Percentiles rank a stretch among this genome's conserved stretches.
Conservation (phyloP, 2,113 vertebrate genomes). For the Psittacara wagleri region DNA sequence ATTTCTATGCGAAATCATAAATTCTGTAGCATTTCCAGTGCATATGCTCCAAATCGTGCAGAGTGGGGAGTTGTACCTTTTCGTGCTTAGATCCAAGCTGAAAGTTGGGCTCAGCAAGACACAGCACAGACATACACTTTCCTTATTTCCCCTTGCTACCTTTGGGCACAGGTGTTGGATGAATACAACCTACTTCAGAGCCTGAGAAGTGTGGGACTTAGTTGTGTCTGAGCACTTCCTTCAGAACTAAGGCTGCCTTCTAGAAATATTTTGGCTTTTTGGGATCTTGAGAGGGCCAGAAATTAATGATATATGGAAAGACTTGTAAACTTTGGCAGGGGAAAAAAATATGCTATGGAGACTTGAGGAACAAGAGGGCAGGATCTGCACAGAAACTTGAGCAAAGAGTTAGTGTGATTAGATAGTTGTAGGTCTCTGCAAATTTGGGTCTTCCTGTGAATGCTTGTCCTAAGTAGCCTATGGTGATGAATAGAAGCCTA, state of each 20-base stretch:
- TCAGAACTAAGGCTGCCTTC: neutral
- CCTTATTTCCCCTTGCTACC: neutral
- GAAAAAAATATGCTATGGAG: neutral
- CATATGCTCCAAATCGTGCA: conserved; percentile 25
- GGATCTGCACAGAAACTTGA: neutral
- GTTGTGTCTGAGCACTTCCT: neutral
- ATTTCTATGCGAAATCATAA: conserved; percentile 43
- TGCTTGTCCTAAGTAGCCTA: neutral
- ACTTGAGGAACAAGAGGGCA: neutral
- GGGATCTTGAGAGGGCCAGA: neutral
- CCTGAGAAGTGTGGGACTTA: neutral
- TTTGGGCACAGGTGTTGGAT: neutral
- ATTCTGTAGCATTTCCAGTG: conserved; percentile 19
- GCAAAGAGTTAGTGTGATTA: neutral
- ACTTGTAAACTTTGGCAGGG: neutral
- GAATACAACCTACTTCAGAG: neutral
- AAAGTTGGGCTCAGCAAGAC: neutral
- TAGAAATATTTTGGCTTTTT: neutral
- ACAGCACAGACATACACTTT: neutral
- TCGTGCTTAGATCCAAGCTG: neutral
- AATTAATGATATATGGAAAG: neutral
- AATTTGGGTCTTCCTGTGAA: neutral
- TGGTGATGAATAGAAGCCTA: neutral
- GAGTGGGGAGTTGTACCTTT: neutral
- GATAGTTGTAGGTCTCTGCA: neutral